phyloP scores from a whole-genome alignment of 2,888 invertebrate species.

The Tridacna gigas region DNA sequence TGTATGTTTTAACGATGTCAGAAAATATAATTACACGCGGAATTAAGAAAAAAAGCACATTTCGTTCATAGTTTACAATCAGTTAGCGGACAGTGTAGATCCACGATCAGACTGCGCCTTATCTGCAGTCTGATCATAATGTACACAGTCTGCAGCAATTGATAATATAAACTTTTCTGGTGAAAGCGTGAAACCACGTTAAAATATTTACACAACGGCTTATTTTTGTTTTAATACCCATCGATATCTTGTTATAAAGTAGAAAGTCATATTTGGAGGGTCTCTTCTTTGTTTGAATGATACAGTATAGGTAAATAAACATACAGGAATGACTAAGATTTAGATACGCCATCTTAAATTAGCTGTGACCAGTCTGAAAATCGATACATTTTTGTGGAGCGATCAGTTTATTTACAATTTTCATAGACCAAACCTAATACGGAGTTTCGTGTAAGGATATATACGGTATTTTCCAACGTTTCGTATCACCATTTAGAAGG shows the following conservation, averaged over 20 bases:
- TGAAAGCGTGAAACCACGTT: not conserved
- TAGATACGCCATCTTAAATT: too few relatives aligned
- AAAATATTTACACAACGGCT: not conserved
- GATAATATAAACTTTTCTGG: not conserved
- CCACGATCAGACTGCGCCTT: not conserved
- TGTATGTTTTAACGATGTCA: not conserved
- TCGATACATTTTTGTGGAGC: too few relatives aligned
- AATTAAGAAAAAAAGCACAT: not conserved
- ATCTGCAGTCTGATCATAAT: not conserved
- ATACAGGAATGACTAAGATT: not conserved
- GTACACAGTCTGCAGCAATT: not conserved
- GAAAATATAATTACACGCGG: not conserved
- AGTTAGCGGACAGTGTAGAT: not conserved
- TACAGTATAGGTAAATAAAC: not conserved
- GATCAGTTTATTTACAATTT: too few relatives aligned
- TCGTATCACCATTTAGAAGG: too few relatives aligned
- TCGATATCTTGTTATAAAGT: not conserved
- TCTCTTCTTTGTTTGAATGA: not conserved
- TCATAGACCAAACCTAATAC: too few relatives aligned
- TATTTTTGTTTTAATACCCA: not conserved
- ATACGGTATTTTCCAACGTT: too few relatives aligned
- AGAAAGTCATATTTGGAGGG: constrained; percentile 1
- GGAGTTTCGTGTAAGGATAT: too few relatives aligned
- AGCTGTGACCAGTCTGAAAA: too few relatives aligned
- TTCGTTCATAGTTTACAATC: not conserved